Percentiles rank a stretch among this genome's conserved stretches.
Conservation (phyloP, 2,888 invertebrate genomes). For the Apodemia hepburni region DNA sequence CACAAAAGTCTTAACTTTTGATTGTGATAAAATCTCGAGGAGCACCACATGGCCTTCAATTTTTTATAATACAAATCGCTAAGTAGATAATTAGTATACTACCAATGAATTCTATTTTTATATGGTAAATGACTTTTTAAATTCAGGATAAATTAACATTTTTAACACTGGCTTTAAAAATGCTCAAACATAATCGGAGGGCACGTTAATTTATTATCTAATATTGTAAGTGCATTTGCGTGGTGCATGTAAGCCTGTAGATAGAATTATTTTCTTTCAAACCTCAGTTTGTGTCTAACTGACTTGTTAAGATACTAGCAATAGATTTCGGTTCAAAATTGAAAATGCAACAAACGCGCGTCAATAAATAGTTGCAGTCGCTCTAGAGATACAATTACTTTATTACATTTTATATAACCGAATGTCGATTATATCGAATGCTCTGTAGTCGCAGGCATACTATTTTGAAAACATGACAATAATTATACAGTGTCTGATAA, state of each 20-base stretch:
- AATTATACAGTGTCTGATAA: too few species aligned
- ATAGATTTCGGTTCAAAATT: too few species aligned
- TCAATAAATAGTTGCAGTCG: too few species aligned
- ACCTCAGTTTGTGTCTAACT: too few species aligned
- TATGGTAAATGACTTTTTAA: slow-evolving; percentile 1
- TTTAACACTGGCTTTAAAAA: slow-evolving; percentile 6
- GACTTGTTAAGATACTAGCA: too few species aligned
- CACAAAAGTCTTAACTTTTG: background rate
- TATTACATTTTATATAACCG: too few species aligned
- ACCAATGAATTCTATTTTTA: slow-evolving; percentile 13
- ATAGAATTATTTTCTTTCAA: background rate
- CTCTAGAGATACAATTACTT: too few species aligned
- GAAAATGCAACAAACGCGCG: too few species aligned
- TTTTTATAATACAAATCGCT: slow-evolving; percentile 1
- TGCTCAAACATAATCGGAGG: background rate
- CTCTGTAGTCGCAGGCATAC: too few species aligned
- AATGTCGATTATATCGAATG: too few species aligned
- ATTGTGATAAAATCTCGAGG: slow-evolving; percentile 4
- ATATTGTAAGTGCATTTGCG: slow-evolving; percentile 1
- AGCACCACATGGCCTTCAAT: slow-evolving; percentile 13
- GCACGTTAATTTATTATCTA: background rate
- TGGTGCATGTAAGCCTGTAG: background rate
- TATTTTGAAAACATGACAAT: too few species aligned
- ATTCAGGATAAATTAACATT: slow-evolving; percentile 4
- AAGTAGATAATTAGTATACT: background rate